Evolutionary conservation across 2,888 invertebrate genomes (phyloP).

Genomic region (Herminia tarsipennalis): DNA sequence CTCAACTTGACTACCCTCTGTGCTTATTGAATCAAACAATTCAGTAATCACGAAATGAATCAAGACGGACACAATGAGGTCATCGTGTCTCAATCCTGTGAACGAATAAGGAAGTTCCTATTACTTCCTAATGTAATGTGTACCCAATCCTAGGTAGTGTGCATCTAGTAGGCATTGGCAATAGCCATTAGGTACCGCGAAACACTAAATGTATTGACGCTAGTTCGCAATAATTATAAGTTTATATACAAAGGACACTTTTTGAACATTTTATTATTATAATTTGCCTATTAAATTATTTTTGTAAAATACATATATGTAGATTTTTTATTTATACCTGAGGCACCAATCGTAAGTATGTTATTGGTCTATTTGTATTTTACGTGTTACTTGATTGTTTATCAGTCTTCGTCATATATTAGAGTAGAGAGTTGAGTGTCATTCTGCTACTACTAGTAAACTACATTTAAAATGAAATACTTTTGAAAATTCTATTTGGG

Average conservation of each 20-base stretch:
- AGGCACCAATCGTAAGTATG: no score
- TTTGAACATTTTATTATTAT: slow-evolving; percentile 82
- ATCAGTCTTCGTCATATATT: no score
- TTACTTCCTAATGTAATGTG: background rate
- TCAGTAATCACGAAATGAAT: background rate
- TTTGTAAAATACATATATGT: slow-evolving; percentile 71
- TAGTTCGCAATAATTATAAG: slow-evolving; percentile 70
- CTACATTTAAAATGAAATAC: no score
- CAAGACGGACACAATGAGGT: no score
- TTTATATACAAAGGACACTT: slow-evolving; percentile 83
- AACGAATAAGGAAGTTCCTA: slow-evolving; percentile 1
- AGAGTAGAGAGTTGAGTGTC: no score
- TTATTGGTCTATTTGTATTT: background rate
- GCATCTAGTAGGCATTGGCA: slow-evolving; percentile 5
- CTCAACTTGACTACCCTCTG: no score
- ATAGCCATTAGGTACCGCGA: slow-evolving; percentile 8
- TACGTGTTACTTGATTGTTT: no score
- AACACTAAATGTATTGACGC: slow-evolving; percentile 52
- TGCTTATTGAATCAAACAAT: background rate
- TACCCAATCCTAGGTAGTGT: background rate
- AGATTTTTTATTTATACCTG: slow-evolving; percentile 35
- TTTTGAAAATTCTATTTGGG: no score
- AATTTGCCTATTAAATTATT: slow-evolving; percentile 85
- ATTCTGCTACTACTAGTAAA: no score
- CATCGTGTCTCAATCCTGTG: no score